phyloP scores from a whole-genome alignment of 2,797 vertebrate genomes.

The Lithobates pipiens region DNA sequence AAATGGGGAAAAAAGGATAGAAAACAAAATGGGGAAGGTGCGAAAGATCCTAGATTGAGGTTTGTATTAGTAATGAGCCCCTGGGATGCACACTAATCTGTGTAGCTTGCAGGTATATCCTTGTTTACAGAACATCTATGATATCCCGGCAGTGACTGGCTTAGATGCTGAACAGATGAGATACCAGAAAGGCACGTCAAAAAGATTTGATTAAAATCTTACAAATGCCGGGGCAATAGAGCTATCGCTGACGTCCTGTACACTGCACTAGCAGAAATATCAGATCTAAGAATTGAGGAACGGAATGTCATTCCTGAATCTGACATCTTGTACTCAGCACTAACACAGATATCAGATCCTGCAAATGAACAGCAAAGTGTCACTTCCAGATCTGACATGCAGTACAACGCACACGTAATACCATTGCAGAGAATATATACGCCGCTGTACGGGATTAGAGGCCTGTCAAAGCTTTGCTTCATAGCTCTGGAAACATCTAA shows the following conservation, averaged over 20 bases:
- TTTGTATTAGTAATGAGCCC: too few species aligned
- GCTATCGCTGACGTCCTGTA: not conserved
- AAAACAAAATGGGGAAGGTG: too few species aligned
- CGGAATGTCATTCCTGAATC: not conserved
- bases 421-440: too few species aligned
- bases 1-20: too few species aligned
- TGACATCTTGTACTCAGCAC: not conserved
- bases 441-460: not conserved
- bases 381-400: not conserved
- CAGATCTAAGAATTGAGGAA: not conserved
- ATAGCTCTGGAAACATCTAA: not conserved
- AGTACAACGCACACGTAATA: not conserved
- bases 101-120: too few species aligned
- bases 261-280: not conserved
- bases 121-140: too few species aligned
- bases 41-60: too few species aligned
- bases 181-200: not conserved
- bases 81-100: too few species aligned
- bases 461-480: not conserved
- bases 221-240: too few species aligned
- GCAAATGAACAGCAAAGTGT: not conserved
- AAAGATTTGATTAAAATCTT: not conserved
- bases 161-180: not conserved
- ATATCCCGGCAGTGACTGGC: not conserved
- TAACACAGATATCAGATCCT: not conserved